These are phyloP conservation scores for Ascidia mentula DNA, from an alignment of 23 tunicate species.

Conservation along the genomic window DNA sequence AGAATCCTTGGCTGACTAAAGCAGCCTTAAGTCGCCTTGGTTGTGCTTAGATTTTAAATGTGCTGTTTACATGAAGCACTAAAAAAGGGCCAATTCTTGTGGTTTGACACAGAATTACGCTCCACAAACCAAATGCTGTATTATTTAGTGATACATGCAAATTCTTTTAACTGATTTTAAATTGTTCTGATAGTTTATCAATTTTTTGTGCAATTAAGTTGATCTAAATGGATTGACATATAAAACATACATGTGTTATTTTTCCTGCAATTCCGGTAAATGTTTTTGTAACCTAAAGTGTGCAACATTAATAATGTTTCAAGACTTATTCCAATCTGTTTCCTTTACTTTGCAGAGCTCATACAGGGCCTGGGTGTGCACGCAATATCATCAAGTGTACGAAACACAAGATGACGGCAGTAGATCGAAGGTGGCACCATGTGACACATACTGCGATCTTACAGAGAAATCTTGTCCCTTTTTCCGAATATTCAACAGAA, in stretches of 20 bases:
- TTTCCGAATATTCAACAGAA: conserved; percentile 31
- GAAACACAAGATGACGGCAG: background rate
- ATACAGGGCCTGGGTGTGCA: conserved; percentile 36
- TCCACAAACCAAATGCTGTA: too few relatives aligned
- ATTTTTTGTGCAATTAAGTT: too few relatives aligned
- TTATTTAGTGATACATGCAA: background rate
- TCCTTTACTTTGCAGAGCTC: conserved; percentile 3
- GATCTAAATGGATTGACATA: too few relatives aligned
- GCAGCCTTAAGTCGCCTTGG: background rate
- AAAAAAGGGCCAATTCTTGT: too few relatives aligned
- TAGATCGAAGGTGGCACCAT: background rate
- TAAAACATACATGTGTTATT: too few relatives aligned
- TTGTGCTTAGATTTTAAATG: too few relatives aligned
- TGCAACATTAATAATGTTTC: background rate
- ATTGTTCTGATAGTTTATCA: too few relatives aligned
- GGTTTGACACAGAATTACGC: too few relatives aligned
- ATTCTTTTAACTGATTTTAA: too few relatives aligned
- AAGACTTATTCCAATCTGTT: background rate
- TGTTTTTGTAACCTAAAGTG: background rate
- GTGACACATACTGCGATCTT: background rate
- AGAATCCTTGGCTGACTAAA: background rate
- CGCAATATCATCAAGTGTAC: conserved; percentile 13
- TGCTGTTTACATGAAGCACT: too few relatives aligned
- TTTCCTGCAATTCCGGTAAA: background rate
- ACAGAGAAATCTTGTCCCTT: conserved; percentile 31